Percentiles rank a stretch among this genome's conserved stretches.
These are phyloP conservation scores for Willisornis vidua DNA, from an alignment of 2,113 vertebrate genomes.

Conservation along the genomic window DNA sequence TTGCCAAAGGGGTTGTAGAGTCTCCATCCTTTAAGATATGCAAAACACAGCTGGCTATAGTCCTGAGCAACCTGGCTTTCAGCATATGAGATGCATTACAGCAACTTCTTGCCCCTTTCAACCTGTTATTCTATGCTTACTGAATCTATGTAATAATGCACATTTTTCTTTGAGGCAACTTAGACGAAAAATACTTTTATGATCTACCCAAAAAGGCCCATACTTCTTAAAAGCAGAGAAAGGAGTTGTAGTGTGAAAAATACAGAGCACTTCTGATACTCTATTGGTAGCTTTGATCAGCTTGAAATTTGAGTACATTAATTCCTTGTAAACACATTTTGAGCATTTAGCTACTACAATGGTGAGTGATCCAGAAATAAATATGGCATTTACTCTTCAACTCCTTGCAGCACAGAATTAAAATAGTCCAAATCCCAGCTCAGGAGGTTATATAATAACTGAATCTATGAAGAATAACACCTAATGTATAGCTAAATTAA, in stretches of 20 bases:
- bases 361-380: not conserved
- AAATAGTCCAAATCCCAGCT: not conserved
- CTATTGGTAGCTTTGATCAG: not conserved
- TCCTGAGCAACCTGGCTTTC: not conserved
- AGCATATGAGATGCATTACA: not conserved
- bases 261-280: not conserved
- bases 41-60: not conserved
- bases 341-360: not conserved
- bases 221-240: not conserved
- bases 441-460: not conserved
- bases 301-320: not conserved
- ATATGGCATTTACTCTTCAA: not conserved
- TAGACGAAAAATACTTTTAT: not conserved
- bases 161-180: not conserved
- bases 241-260: not conserved
- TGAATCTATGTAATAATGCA: not conserved
- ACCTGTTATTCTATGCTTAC: not conserved
- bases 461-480: not conserved
- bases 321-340: not conserved
- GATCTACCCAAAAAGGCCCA: not conserved
- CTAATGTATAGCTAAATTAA: constrained; percentile 24
- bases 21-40: not conserved
- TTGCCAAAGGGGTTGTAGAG: not conserved
- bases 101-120: not conserved
- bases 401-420: not conserved